A percentile compares a stretch with the other conserved stretches of the same genome.
These are phyloP conservation scores for Gisinianus flammeolus DNA, from an alignment of 2,888 invertebrate genomes.

Conservation along the genomic window DNA sequence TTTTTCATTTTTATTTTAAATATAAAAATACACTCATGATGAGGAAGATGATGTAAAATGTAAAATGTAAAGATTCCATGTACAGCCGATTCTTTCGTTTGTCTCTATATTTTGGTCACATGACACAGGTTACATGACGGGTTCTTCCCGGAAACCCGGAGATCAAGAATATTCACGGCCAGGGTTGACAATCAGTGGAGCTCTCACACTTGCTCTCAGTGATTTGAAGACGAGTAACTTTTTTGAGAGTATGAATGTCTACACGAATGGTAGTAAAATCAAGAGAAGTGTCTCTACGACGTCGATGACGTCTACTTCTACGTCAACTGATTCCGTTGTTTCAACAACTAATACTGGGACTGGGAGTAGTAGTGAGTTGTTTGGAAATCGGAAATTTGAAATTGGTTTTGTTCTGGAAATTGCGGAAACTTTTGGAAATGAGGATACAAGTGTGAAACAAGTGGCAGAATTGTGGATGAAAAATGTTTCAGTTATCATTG, in stretches of 20 bases:
- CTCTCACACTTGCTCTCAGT: slow-evolving; percentile 83
- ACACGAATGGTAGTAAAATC: slow-evolving; percentile 27
- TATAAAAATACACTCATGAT: too few species aligned
- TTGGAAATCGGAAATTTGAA: slow-evolving; percentile 23
- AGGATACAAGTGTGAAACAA: slow-evolving; percentile 81
- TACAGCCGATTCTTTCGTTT: too few species aligned
- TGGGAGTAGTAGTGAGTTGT: background rate
- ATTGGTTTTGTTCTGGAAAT: slow-evolving; percentile 63
- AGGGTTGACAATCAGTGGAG: slow-evolving; percentile 76
- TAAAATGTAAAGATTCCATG: too few species aligned
- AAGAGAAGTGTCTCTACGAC: background rate
- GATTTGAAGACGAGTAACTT: slow-evolving; percentile 68
- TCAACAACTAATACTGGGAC: background rate
- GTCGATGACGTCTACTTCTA: background rate
- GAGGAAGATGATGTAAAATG: too few species aligned
- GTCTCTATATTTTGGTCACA: too few species aligned
- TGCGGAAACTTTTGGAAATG: slow-evolving; percentile 90
- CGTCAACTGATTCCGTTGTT: background rate
- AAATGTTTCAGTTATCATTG: slow-evolving; percentile 86
- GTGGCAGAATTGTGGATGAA: slow-evolving; percentile 83
- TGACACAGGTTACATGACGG: slow-evolving; percentile 87
- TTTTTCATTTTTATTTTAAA: too few species aligned
- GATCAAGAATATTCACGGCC: slow-evolving; percentile 82
- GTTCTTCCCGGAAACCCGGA: slow-evolving; percentile 77
- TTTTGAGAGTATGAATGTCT: slow-evolving; percentile 47